Percentiles rank a stretch among this genome's conserved stretches.
These are phyloP conservation scores for Acromyrmex charruanus DNA, from an alignment of 1,140 invertebrate species.

Conservation along the genomic window DNA sequence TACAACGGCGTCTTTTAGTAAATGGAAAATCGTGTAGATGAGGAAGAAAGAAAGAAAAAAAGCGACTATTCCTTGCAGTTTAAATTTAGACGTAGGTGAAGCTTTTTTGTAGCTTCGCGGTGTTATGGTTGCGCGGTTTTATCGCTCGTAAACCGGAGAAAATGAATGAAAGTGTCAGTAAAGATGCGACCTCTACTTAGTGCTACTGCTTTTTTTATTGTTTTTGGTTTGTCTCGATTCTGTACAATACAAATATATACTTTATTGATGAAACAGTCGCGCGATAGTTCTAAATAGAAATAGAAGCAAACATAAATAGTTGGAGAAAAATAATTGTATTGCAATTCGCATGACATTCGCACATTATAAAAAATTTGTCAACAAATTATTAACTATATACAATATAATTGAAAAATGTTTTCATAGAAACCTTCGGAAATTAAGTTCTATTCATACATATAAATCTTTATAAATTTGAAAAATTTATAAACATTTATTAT, in stretches of 20 bases:
- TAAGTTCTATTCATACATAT: background rate
- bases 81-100: conserved; percentile 62
- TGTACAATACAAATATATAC: background rate
- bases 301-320: background rate
- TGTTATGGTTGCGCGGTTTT: conserved; percentile 58
- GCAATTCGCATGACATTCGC: background rate
- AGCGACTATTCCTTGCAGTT: conserved; percentile 33
- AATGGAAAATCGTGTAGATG: conserved; percentile 54
- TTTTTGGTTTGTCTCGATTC: conserved; percentile 58
- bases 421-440: background rate
- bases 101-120: conserved; percentile 19
- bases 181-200: conserved; percentile 30
- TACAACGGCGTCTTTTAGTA: conserved; percentile 26
- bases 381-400: background rate
- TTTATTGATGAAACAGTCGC: conserved; percentile 23
- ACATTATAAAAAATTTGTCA: background rate
- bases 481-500: background rate
- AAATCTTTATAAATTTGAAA: conserved; percentile 12
- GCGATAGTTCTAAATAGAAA: conserved; percentile 33
- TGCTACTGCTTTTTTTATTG: conserved; percentile 45
- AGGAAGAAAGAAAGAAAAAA: background rate
- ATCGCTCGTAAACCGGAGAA: conserved; percentile 70
- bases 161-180: conserved; percentile 72
- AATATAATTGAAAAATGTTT: background rate
- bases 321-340: background rate